Evolutionary conservation across 2,797 vertebrate species (phyloP), one percentile per base, ranked within the genome.

Genomic region (Zalophus californianus): DNA sequence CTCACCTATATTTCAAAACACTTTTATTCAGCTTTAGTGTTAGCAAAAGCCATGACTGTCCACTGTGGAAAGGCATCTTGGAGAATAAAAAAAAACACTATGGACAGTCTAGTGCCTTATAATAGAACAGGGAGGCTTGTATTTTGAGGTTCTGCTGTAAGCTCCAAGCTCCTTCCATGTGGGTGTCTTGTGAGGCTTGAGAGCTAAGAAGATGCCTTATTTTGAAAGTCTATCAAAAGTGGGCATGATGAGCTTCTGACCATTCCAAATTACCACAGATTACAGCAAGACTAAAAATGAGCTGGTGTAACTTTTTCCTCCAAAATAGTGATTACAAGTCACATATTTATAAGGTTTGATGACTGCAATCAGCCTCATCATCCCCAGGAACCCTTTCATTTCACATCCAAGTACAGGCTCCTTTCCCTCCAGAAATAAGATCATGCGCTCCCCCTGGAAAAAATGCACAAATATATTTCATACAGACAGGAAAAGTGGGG

Each of bases 231-330:
- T 60, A 9, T 66, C 85, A 80, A 94, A 94, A 94, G 78, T 21
- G 35, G 77, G 21, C 82, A 50, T 32, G 60, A 73, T 93, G 90
- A 54, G 77, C 86, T 64, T 91, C 95, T 96, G 95, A 82, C 87
- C 90, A 75, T n/a, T 80, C 64, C 48, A 89, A 89, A 87, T 68
- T 68, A 90, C 50, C 54, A 13, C 5, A 56, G 54, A 75, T 95
- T 72, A 77, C n/a, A 80, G 58, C 56, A 86, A 75, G 83, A 93
- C 77, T 56, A 86, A 95, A 92, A 97, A 92, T 92, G n/a, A 92
- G 68, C 88, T 90, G 86, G 50, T 82, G 2, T 29, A 90, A 97
- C 20, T 88, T 86, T 85, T 94, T 54, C 60, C 68, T 96, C 62
- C 90, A 86, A 95, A 94, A 92, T 12, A 90, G 93, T 92, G 85